phyloP scores from a whole-genome alignment of 1,140 invertebrate genomes.

The Cotesia glomerata region DNA sequence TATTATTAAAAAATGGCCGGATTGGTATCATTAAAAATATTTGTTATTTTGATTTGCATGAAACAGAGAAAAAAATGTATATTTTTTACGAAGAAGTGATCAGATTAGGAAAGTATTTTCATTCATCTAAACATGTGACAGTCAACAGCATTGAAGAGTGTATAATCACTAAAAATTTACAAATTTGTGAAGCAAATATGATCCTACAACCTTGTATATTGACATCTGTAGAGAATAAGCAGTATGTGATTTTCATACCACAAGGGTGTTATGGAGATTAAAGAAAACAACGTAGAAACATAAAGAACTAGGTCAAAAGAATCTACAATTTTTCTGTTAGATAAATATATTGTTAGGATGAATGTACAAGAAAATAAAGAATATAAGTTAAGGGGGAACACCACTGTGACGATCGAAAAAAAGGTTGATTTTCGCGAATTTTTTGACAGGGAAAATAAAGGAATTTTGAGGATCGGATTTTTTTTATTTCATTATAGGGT shows the following conservation, averaged over 20 bases:
- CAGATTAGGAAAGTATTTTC: no score
- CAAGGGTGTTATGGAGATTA: neutral
- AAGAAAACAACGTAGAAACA: neutral
- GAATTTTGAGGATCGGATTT: no score
- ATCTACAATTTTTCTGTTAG: no score
- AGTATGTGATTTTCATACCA: neutral
- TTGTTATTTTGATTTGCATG: neutral
- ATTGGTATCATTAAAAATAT: slow-evolving; percentile 20
- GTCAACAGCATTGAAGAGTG: neutral
- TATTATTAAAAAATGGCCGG: neutral
- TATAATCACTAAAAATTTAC: neutral
- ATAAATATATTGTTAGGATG: no score
- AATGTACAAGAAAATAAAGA: no score
- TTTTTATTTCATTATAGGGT: no score
- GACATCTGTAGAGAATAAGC: neutral
- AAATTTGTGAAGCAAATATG: neutral
- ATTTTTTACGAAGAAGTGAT: neutral
- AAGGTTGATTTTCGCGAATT: no score
- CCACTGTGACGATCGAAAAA: no score
- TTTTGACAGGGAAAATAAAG: no score
- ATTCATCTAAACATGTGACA: neutral
- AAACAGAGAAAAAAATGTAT: neutral
- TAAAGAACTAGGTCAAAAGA: no score
- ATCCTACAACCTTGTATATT: neutral
- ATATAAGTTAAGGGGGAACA: no score